Evolutionary conservation across 2,888 invertebrate species (phyloP), one percentile per base, ranked within the genome.

Genomic region (Andrena camellia): DNA sequence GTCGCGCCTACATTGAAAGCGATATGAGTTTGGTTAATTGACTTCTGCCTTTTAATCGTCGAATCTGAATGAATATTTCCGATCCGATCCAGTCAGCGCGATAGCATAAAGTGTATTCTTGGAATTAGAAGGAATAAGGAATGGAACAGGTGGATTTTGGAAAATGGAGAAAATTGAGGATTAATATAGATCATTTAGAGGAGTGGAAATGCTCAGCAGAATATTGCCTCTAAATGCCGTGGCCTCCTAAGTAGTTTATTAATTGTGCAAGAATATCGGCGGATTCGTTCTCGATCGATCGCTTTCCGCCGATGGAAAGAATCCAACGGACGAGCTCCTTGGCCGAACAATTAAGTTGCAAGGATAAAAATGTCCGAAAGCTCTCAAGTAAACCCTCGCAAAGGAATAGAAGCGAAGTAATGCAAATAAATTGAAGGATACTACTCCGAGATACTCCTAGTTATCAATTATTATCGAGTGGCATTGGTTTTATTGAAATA

Each of bases 391-490:
- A 60, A 17, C 31, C 23, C 23, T 71, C 26, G 50, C 31, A 50
- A 71, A 70, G 68, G 17, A 57, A 63, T 50, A 26, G 20, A 54
- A 10, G 5, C 7, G 35, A 29, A 20, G 35, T 54, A 54, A 50
- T 62, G 50, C 70, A 75, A 71, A 48, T 57, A 57, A 70, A 68
- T 70, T 71, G 66, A 23, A 75, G 75, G 62, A 66, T 50, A 68
- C 62, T 75, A 35, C 57, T 48, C 10, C n/a, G 52, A 23, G 82
- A 67, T 81, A 50, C 75, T 81, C 54, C 69, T 74, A 70, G 75
- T 67, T 81, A 81, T 82, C 82, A 82, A 82, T 82, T 82, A 82
- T 81, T 71, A 67, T 81, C 75, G 35, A 82, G 81, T 35, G 70
- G 67, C 52, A 75, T 75, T 50, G 69, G 69, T 66, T 80, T 81